A percentile compares a stretch with the other conserved stretches of the same genome.
phyloP scores from a whole-genome alignment of 2,797 vertebrate species.

The Muraenolepis orangiensis region DNA sequence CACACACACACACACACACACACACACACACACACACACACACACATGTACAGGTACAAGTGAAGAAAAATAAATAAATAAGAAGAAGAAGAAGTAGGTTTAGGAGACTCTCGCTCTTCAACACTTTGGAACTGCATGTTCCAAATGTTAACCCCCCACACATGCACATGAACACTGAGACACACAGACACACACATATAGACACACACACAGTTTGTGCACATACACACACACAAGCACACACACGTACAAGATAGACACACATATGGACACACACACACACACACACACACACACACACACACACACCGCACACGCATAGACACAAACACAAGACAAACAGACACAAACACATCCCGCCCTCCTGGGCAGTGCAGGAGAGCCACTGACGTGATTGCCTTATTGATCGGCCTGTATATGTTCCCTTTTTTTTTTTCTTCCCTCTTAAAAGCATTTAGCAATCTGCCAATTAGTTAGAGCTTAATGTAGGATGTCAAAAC shows the following conservation, averaged over 20 bases:
- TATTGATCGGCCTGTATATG: slow-evolving; percentile 80
- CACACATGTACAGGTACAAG: too few relatives aligned
- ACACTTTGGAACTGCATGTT: background rate
- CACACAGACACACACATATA: slow-evolving; percentile 19
- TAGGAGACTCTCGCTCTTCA: background rate
- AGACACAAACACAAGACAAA: slow-evolving; percentile 8
- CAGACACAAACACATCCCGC: slow-evolving; percentile 28
- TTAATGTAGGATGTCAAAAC: slow-evolving; percentile 95
- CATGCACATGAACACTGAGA: slow-evolving; percentile 7
- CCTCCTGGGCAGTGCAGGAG: slow-evolving; percentile 59
- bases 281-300: slow-evolving; percentile 18
- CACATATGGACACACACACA: slow-evolving; percentile 12
- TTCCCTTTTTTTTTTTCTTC: slow-evolving; percentile 52
- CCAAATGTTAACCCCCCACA: background rate
- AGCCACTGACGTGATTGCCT: slow-evolving; percentile 67
- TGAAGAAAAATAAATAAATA: too few relatives aligned
- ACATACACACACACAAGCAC: slow-evolving; percentile 12
- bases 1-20: too few relatives aligned
- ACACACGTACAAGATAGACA: too few relatives aligned
- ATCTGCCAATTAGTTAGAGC: slow-evolving; percentile 89
- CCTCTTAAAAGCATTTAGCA: slow-evolving; percentile 91
- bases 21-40: too few relatives aligned
- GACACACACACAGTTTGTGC: background rate
- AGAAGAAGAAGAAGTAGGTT: background rate
- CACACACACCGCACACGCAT: background rate